phyloP scores from a whole-genome alignment of 2,888 invertebrate genomes.

The Ischnura elegans region DNA sequence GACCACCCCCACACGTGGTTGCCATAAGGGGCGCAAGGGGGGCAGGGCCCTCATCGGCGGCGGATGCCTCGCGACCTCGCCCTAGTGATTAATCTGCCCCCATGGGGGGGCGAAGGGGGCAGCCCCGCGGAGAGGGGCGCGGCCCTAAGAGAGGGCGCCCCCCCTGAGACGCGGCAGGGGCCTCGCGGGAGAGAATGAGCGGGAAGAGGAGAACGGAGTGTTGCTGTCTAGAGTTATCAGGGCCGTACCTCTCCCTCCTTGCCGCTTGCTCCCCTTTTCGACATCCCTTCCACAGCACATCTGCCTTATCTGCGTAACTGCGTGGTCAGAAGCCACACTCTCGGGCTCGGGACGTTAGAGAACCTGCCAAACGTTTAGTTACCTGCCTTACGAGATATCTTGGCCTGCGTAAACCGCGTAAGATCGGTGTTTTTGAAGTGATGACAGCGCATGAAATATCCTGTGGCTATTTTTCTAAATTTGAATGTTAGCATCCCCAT shows the following conservation, averaged over 20 bases:
- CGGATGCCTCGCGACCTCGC: conserved; percentile 56
- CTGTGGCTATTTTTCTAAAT: no score
- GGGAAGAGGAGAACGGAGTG: neutral
- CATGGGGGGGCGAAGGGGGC: conserved; percentile 61
- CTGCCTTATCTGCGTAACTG: no score
- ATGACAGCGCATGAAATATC: no score
- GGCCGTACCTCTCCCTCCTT: neutral
- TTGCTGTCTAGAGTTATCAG: conserved; percentile 38
- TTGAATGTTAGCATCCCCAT: no score
- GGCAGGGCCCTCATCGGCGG: conserved; percentile 2
- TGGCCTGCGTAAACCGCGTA: no score
- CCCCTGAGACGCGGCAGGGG: neutral
- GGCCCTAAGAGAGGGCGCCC: conserved; percentile 42
- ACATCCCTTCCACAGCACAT: neutral
- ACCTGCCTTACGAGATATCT: no score
- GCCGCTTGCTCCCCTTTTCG: neutral
- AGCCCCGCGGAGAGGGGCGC: conserved; percentile 46
- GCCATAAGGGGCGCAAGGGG: conserved; percentile 34
- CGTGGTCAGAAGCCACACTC: no score
- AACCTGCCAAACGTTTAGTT: no score
- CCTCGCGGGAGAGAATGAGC: neutral
- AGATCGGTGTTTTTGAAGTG: no score
- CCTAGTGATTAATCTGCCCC: conserved; percentile 62
- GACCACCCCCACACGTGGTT: neutral
- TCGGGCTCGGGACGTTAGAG: no score